Percentiles rank a stretch among this genome's conserved stretches.
These are phyloP conservation scores for Drosophila emarginata DNA, from an alignment of 2,888 invertebrate species.

Conservation along the genomic window DNA sequence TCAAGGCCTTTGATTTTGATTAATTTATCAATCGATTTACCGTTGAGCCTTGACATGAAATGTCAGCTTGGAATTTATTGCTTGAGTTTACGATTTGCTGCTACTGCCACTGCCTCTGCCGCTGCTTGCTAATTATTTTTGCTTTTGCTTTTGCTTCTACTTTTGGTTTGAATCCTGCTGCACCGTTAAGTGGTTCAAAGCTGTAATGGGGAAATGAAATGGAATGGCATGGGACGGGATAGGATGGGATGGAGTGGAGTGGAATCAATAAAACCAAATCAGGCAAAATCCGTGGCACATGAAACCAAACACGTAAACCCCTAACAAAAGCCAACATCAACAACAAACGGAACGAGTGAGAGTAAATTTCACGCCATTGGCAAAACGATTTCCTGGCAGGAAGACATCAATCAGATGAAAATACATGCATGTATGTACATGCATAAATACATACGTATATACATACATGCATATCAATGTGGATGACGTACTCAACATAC, in stretches of 20 bases:
- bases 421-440: slow-evolving; percentile 39
- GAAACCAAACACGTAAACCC: slow-evolving; percentile 57
- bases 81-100: slow-evolving; percentile 48
- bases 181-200: slow-evolving; percentile 12
- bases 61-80: slow-evolving; percentile 67
- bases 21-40: slow-evolving; percentile 73
- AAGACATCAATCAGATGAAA: slow-evolving; percentile 66
- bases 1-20: slow-evolving; percentile 70
- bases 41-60: slow-evolving; percentile 69
- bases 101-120: too few relatives aligned
- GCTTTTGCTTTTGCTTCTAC: slow-evolving; percentile 30
- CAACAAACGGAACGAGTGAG: slow-evolving; percentile 47
- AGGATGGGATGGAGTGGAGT: background rate
- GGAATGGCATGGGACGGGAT: background rate
- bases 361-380: slow-evolving; percentile 70
- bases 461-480: background rate
- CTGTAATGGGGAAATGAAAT: background rate
- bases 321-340: slow-evolving; percentile 30
- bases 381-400: slow-evolving; percentile 66
- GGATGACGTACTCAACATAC: slow-evolving; percentile 21
- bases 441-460: slow-evolving; percentile 27
- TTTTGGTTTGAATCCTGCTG: slow-evolving; percentile 3
- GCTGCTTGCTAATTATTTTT: slow-evolving; percentile 62
- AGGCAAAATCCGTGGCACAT: slow-evolving; percentile 52
- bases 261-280: slow-evolving; percentile 56